Percentiles rank a stretch among this genome's conserved stretches.
phyloP scores from a whole-genome alignment of 2,888 invertebrate genomes.

The Watsonalla binaria region DNA sequence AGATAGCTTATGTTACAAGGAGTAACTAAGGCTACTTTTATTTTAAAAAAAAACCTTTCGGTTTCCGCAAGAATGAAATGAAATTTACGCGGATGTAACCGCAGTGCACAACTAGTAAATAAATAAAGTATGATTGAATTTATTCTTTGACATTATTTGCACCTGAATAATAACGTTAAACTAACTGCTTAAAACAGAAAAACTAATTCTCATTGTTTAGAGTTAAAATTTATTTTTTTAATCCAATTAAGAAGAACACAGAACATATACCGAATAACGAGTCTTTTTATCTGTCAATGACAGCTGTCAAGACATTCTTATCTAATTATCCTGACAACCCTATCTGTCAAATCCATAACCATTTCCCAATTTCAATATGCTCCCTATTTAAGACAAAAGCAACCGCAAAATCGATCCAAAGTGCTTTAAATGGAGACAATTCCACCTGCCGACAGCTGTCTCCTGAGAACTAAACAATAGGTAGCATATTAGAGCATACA shows the following conservation, averaged over 20 bases:
- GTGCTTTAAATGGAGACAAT: conserved; percentile 28
- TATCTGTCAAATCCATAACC: neutral
- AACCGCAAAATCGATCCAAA: conserved; percentile 1
- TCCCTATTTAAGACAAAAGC: neutral
- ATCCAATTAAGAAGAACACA: neutral
- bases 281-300: neutral
- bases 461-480: conserved; percentile 28
- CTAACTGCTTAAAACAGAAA: too few species aligned
- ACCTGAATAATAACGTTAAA: too few species aligned
- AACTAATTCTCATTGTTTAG: too few species aligned
- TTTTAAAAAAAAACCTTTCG: too few species aligned
- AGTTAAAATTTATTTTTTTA: too few species aligned
- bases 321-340: neutral
- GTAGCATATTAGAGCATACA: neutral
- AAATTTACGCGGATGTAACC: too few species aligned
- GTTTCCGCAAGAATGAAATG: too few species aligned
- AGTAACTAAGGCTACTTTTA: too few species aligned
- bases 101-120: too few species aligned
- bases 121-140: too few species aligned
- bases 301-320: neutral
- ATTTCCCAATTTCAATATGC: neutral
- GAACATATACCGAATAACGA: neutral
- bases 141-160: too few species aligned
- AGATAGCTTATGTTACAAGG: too few species aligned
- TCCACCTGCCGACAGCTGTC: conserved; percentile 34